phyloP scores from a whole-genome alignment of 2,888 invertebrate species.

The Odontocerum albicorne region DNA sequence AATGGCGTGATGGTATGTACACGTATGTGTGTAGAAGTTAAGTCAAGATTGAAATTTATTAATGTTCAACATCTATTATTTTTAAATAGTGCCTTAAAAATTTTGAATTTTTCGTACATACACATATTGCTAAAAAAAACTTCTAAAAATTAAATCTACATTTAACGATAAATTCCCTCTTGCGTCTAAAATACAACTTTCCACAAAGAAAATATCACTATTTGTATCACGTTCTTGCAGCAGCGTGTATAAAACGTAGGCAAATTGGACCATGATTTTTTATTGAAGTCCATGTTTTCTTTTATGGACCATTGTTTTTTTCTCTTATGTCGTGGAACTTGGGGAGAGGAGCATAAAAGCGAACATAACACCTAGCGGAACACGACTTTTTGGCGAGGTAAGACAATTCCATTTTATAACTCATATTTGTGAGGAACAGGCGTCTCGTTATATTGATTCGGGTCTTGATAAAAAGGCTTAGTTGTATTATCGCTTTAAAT shows the following conservation, averaged over 20 bases:
- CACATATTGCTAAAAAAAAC: no score
- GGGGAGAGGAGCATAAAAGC: conserved; percentile 27
- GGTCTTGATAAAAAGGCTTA: no score
- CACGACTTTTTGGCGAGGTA: conserved; percentile 22
- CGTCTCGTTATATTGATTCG: no score
- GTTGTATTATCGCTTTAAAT: no score
- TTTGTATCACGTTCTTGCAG: conserved; percentile 15
- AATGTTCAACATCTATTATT: no score
- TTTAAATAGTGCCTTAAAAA: no score
- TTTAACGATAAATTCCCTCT: no score
- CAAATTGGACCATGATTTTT: conserved; percentile 34
- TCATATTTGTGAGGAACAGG: conserved; percentile 13
- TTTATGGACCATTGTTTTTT: conserved; percentile 32
- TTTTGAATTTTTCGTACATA: no score
- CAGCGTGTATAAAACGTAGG: conserved; percentile 25
- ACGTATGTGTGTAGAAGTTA: no score
- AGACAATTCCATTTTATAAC: conserved; percentile 26
- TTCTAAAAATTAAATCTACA: no score
- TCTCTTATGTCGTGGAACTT: conserved; percentile 23
- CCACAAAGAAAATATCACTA: background rate
- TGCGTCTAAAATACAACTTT: background rate
- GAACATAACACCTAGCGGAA: conserved; percentile 30
- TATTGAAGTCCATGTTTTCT: conserved; percentile 30
- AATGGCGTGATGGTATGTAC: no score
- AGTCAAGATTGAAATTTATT: no score